Conservation (phyloP, 2,797 vertebrate genomes). For the Pachyuromys duprasi region DNA sequence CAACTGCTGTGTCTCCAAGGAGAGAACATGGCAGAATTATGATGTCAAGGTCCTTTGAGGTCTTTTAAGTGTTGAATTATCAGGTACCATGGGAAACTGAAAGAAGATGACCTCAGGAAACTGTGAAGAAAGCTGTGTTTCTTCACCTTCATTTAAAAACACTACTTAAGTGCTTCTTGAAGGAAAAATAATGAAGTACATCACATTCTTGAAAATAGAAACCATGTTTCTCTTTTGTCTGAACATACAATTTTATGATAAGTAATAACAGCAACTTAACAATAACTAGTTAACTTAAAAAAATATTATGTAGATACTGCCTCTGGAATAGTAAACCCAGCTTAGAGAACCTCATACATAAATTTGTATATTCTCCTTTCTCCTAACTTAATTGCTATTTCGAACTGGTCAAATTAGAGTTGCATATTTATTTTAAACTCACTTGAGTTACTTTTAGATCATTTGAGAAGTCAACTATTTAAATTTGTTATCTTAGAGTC, state of each 20-base stretch:
- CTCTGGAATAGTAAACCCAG: background rate
- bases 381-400: conserved; percentile 42
- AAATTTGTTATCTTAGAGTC: conserved; percentile 40
- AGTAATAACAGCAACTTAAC: conserved; percentile 29
- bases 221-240: background rate
- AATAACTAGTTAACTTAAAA: background rate
- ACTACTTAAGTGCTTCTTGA: background rate
- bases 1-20: background rate
- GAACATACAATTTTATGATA: background rate
- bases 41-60: conserved; percentile 16
- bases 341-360: background rate
- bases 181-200: background rate
- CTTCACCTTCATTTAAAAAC: background rate
- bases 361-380: background rate
- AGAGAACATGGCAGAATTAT: conserved; percentile 37
- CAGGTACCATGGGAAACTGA: background rate
- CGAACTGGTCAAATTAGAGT: conserved; percentile 31
- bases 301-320: background rate
- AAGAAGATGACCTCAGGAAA: background rate
- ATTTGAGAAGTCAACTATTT: conserved; percentile 41
- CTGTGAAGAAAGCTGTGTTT: background rate
- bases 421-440: conserved; percentile 39
- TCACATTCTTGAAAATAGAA: background rate
- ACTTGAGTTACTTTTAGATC: background rate
- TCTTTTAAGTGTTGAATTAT: conserved; percentile 47